Percentiles rank a stretch among this genome's conserved stretches.
These are phyloP conservation scores for Harpegnathos saltator DNA, from an alignment of 1,140 invertebrate genomes.

Conservation along the genomic window DNA sequence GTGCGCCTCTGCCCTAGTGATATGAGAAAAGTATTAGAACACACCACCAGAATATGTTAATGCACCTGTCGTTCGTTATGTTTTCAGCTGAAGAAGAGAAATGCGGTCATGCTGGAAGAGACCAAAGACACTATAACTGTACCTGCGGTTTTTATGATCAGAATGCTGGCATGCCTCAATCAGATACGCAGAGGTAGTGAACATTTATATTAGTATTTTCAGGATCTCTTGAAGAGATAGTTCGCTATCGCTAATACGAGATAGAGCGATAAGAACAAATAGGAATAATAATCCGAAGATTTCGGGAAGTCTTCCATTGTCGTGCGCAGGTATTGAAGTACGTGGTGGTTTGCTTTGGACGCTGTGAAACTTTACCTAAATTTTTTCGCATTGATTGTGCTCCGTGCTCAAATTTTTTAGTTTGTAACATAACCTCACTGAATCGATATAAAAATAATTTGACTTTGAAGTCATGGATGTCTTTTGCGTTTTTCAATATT, in stretches of 20 bases:
- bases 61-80: neutral
- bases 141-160: constrained; percentile 95
- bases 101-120: constrained; percentile 95
- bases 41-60: too few relatives aligned
- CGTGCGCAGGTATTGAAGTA: constrained; percentile 58
- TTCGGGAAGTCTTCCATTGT: constrained; percentile 55
- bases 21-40: too few relatives aligned
- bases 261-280: constrained; percentile 52
- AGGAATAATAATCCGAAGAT: constrained; percentile 47
- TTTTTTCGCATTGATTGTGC: constrained; percentile 5
- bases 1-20: neutral
- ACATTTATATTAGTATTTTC: constrained; percentile 73
- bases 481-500: constrained; percentile 9
- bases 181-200: constrained; percentile 88
- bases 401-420: neutral
- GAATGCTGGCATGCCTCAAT: constrained; percentile 93
- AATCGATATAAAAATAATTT: constrained; percentile 18
- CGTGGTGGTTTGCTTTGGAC: constrained; percentile 30
- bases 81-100: constrained; percentile 92
- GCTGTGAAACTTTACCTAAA: constrained; percentile 20
- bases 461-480: constrained; percentile 17
- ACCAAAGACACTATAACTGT: constrained; percentile 96
- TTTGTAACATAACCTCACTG: neutral
- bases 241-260: constrained; percentile 56
- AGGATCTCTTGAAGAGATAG: constrained; percentile 48